phyloP scores from a whole-genome alignment of 2,113 vertebrate genomes.

The Cranoglanis bouderius region DNA sequence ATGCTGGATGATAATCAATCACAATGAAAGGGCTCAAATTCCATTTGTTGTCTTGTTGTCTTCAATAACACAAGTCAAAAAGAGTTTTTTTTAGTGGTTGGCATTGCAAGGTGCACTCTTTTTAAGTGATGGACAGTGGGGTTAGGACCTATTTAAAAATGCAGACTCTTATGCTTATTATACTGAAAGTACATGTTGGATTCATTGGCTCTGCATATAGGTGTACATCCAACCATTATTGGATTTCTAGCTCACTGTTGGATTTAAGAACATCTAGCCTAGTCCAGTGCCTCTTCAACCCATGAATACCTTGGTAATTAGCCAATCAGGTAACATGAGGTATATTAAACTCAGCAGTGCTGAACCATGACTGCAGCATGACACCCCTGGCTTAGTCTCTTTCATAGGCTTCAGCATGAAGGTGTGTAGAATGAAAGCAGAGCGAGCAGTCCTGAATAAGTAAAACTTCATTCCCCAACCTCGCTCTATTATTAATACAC shows the following conservation, averaged over 20 bases:
- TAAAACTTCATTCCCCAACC: conserved; percentile 80
- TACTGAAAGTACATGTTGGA: neutral
- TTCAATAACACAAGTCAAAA: neutral
- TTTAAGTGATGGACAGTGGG: neutral
- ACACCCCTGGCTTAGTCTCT: neutral
- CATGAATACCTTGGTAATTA: neutral
- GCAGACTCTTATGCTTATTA: neutral
- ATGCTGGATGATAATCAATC: conserved; percentile 58
- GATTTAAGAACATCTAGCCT: neutral
- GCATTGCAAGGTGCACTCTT: neutral
- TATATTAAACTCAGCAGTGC: neutral
- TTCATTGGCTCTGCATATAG: neutral
- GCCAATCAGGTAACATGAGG: neutral
- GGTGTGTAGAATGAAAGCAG: conserved; percentile 68
- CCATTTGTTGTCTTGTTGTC: conserved; percentile 9
- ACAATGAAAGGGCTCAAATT: conserved; percentile 36
- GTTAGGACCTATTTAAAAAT: neutral
- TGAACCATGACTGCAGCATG: neutral
- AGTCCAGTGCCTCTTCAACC: neutral
- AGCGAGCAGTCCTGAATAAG: conserved; percentile 76
- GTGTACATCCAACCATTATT: neutral
- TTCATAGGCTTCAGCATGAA: conserved; percentile 49
- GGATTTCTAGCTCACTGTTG: neutral
- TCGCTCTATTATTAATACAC: conserved; percentile 80
- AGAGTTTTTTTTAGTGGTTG: neutral